Evolutionary conservation across 2,113 vertebrate genomes (phyloP), one percentile per base, ranked within the genome.

Genomic region (Cinclus cinclus): DNA sequence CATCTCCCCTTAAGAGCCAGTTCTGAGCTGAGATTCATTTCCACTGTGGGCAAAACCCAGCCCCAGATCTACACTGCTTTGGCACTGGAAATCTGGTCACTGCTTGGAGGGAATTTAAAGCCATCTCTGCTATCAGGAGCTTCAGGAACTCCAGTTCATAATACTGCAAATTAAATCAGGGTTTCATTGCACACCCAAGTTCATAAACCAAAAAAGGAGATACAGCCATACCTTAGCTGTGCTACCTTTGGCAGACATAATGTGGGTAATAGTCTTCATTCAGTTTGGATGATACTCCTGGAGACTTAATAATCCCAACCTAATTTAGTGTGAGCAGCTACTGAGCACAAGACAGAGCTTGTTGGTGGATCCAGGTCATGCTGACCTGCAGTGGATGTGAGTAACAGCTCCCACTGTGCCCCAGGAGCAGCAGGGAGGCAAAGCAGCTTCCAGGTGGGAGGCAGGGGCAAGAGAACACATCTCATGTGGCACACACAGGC

Each of bases 261-360:
- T 5, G 3, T 7, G 67, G 41, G 6, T 78, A 91, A 94, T 41
- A 82, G 44, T 14, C 24, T 60, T 79, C 68, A 87, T 84, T 90
- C 87, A 49, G 44, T 76, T 91, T 73, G 69, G 85, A 58, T 93
- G 87, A 89, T 95, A 63, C 73, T 92, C 73, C 81, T 58, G 60
- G 55, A 86, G 76, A n/a, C 13, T 65, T 90, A 90, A 91, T 89
- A 65, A 87, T 74, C 87, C 89, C 24, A 62, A 33, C 13, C 73
- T 89, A 31, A 89, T 83, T 83, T 63, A 55, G 47, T 9, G 60
- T 50, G 89, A 96, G 91, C 83, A 89, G 94, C 46, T 56, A 12
- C 41, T 22, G 69, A 89, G 78, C 90, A 50, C 94, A 94, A 89
- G 93, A 60, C n/a, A 4, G 27, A 64, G 93, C 89, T 86, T 94